A percentile compares a stretch with the other conserved stretches of the same genome.
These are phyloP conservation scores for Xenotilapia leptura DNA, from an alignment of 2,113 vertebrate genomes.

Conservation along the genomic window DNA sequence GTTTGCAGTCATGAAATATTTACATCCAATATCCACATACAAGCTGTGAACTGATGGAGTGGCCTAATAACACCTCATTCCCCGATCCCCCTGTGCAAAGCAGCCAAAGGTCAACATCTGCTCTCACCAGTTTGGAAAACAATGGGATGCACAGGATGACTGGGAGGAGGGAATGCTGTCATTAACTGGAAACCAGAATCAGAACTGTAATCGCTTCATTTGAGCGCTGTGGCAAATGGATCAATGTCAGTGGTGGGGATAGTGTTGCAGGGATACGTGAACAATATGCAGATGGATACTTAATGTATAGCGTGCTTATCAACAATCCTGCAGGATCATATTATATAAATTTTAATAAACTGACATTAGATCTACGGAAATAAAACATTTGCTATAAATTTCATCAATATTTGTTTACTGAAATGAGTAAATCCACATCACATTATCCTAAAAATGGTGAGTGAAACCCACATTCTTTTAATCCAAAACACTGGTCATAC, in stretches of 20 bases:
- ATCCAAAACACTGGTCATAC: neutral
- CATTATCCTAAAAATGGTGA: neutral
- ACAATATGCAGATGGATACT: neutral
- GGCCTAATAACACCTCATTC: slow-evolving; percentile 3
- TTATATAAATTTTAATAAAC: neutral
- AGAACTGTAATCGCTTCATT: neutral
- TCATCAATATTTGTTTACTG: neutral
- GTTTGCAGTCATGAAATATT: slow-evolving; percentile 28
- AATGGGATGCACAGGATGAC: neutral
- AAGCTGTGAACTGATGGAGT: slow-evolving; percentile 15
- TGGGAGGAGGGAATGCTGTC: neutral
- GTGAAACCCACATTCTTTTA: neutral
- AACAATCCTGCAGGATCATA: neutral
- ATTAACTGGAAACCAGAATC: neutral
- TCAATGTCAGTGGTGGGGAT: neutral
- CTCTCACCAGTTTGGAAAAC: slow-evolving; percentile 17
- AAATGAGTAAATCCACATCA: neutral
- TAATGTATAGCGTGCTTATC: neutral
- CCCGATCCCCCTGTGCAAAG: neutral
- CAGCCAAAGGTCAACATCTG: slow-evolving; percentile 50
- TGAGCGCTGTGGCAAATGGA: neutral
- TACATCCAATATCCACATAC: slow-evolving; percentile 17
- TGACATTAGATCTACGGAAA: fast-evolving
- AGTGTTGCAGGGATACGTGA: neutral
- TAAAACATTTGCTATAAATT: neutral